phyloP scores from a whole-genome alignment of 2,888 invertebrate species.

The Rotaria macrura region DNA sequence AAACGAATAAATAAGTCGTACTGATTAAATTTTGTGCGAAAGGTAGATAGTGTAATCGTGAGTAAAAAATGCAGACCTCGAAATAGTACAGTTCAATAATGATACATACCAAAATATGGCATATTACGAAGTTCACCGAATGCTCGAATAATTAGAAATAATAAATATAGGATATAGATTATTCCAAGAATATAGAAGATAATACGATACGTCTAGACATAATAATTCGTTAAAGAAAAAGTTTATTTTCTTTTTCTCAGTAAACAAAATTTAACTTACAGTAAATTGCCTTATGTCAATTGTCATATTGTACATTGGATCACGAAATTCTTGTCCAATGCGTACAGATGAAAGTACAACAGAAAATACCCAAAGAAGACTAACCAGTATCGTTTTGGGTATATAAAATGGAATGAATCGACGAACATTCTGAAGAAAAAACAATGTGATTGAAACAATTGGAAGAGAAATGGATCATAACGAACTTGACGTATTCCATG shows the following conservation, averaged over 20 bases:
- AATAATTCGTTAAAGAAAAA: constrained; percentile 19
- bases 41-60: too few species aligned
- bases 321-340: constrained; percentile 71
- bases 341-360: constrained; percentile 78
- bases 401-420: constrained; percentile 74
- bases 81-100: too few species aligned
- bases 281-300: constrained; percentile 58
- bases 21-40: too few species aligned
- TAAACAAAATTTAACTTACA: constrained; percentile 37
- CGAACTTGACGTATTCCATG: constrained; percentile 78
- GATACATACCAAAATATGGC: constrained; percentile 77
- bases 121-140: constrained; percentile 86
- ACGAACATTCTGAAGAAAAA: constrained; percentile 66
- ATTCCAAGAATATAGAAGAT: constrained; percentile 76
- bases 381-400: constrained; percentile 74
- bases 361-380: constrained; percentile 73
- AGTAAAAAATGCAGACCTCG: too few species aligned
- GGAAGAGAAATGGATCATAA: neutral
- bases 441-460: constrained; percentile 7
- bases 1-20: too few species aligned
- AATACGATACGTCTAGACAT: constrained; percentile 70
- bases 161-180: constrained; percentile 72
- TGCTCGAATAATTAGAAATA: constrained; percentile 71
- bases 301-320: constrained; percentile 82
- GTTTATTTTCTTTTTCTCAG: neutral